phyloP scores from a whole-genome alignment of 1,140 invertebrate genomes.

The Marisa cornuarietis region DNA sequence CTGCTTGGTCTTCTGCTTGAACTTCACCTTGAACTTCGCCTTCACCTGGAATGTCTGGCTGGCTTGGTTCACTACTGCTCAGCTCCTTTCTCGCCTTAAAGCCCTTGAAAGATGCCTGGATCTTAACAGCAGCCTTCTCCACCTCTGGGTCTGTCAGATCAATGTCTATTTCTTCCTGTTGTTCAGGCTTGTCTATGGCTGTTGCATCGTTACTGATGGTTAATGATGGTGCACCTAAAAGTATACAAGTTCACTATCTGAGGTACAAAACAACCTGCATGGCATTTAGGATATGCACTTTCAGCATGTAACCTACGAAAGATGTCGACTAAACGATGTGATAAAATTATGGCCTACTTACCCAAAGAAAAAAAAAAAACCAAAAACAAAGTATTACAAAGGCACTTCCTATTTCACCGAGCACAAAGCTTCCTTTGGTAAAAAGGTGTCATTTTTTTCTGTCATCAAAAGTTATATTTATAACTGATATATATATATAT shows the following conservation, averaged over 20 bases:
- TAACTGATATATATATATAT: too few species aligned
- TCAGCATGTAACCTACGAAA: too few species aligned
- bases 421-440: too few species aligned
- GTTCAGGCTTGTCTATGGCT: neutral
- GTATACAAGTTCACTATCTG: constrained; percentile 24
- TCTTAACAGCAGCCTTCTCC: constrained; percentile 88
- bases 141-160: constrained; percentile 74
- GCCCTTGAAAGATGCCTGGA: constrained; percentile 66
- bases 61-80: constrained; percentile 39
- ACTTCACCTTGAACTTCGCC: neutral
- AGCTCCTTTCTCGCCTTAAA: constrained; percentile 70
- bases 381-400: too few species aligned
- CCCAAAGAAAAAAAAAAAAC: too few species aligned
- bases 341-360: too few species aligned
- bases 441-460: too few species aligned
- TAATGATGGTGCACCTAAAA: constrained; percentile 2
- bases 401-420: too few species aligned
- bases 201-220: constrained; percentile 1
- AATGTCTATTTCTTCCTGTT: constrained; percentile 45
- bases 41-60: constrained; percentile 48
- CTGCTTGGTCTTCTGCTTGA: constrained; percentile 2
- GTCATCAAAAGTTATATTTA: too few species aligned
- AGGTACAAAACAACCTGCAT: constrained; percentile 34
- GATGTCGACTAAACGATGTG: too few species aligned
- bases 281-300: too few species aligned